Conservation (phyloP, 2,797 vertebrate genomes). For the Gorsachius magnificus region DNA sequence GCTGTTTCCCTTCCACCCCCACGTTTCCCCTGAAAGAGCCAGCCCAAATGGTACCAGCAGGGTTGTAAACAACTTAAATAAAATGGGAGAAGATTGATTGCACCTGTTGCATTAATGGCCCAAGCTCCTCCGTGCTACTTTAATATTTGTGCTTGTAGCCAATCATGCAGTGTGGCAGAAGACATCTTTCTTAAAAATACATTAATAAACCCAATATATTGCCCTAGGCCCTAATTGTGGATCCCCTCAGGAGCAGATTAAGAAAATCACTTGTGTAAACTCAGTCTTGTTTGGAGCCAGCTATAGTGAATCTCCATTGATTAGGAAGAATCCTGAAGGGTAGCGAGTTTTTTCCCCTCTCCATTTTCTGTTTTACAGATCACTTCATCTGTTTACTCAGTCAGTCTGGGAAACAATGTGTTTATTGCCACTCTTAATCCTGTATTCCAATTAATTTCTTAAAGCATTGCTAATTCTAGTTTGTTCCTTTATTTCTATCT, state of each 20-base stretch:
- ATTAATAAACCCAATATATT: background rate
- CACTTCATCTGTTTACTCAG: background rate
- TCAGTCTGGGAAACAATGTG: accelerated
- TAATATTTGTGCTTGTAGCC: background rate
- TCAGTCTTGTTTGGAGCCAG: background rate
- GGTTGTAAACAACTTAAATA: accelerated
- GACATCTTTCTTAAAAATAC: background rate
- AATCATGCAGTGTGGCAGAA: background rate
- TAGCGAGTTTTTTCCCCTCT: background rate
- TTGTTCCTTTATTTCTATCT: background rate
- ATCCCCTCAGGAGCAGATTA: background rate
- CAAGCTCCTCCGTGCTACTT: accelerated
- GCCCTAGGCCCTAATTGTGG: background rate
- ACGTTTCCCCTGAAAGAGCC: background rate
- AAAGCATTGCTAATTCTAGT: background rate
- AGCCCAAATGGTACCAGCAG: too few species aligned
- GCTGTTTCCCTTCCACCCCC: background rate
- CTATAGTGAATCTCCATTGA: background rate
- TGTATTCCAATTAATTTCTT: background rate
- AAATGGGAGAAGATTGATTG: background rate
- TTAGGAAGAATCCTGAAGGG: background rate
- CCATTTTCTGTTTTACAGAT: background rate
- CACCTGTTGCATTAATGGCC: background rate
- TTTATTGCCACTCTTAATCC: background rate
- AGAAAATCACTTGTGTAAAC: background rate